Conservation (phyloP, 64 coral and sea anemone genomes). For the Platygyra sinensis region DNA sequence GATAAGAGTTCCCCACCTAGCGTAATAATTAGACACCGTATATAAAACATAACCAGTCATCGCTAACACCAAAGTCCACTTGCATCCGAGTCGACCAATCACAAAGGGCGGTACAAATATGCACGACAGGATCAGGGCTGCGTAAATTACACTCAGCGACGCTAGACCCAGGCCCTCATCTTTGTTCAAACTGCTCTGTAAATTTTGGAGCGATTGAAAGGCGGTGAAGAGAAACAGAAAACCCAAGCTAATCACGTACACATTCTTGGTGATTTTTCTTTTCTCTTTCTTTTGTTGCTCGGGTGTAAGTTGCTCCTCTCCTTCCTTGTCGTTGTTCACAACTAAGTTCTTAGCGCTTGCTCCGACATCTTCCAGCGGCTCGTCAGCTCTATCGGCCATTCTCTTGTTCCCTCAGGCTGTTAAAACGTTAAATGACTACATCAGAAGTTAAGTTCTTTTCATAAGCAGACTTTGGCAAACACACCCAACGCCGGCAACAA, state of each 20-base stretch:
- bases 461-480: no score
- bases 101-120: slow-evolving; percentile 89
- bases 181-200: slow-evolving; percentile 94
- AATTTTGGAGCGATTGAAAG: slow-evolving; percentile 95
- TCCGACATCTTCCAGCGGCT: background rate
- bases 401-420: background rate
- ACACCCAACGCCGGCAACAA: no score
- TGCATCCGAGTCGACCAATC: slow-evolving; percentile 94
- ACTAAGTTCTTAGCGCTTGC: background rate
- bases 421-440: no score
- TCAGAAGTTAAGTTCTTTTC: no score
- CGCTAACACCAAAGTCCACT: slow-evolving; percentile 87
- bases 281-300: slow-evolving; percentile 65
- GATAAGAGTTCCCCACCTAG: slow-evolving; percentile 83
- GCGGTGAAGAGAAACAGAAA: slow-evolving; percentile 96
- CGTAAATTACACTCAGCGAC: slow-evolving; percentile 88
- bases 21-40: slow-evolving; percentile 87
- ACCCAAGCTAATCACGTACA: slow-evolving; percentile 77
- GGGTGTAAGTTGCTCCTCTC: slow-evolving; percentile 26
- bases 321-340: background rate
- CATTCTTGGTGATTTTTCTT: slow-evolving; percentile 82
- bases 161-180: slow-evolving; percentile 79
- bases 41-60: slow-evolving; percentile 90
- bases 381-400: background rate
- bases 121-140: slow-evolving; percentile 83